Evolutionary conservation across 2,797 vertebrate genomes (phyloP), one percentile per base, ranked within the genome.

Genomic region (Graptemys geographica): DNA sequence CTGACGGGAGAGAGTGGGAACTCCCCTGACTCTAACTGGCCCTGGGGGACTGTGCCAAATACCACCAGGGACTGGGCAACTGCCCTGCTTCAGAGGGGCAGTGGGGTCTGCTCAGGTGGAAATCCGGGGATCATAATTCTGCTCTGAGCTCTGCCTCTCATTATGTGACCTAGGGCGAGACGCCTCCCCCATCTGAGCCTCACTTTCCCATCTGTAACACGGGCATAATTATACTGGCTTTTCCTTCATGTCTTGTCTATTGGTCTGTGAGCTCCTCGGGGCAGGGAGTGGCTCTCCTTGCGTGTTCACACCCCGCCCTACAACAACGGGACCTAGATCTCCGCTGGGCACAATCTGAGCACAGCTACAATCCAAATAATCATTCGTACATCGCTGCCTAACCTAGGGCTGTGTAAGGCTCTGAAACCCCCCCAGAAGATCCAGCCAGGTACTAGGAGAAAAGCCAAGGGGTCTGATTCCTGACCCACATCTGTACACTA

Each of bases 341-440:
- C 74, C 25, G 27, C 74, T 31, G 74, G 74, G 23, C 12, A 15
- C 44, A 12, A 12, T 15, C 62, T 37, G n/a, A 27, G 15, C 44
- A 78, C 44, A 4, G 37, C 69, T 23, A 5, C 21, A 41, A 11
- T 3, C 25, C 37, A 25, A 25, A 41, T 25, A 41, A 41, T 25
- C 37, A 41, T 6, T 8, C 3, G 31, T 7, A 41, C 19, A 5
- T 72, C 10, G 21, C 37, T 15, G 44, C 25, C 44, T 16, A 21
- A 7, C 10, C 23, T 44, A 12, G 41, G 44, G 25, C 11, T 76
- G 23, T 11, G 2, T 41, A 15, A 44, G 11, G 6, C 41, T 7
- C 44, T 27, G 15, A 7, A 18, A 31, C 5, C 10, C 1, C 13
- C 3, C 28, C n/a, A 37, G n/a, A 18, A 15, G 13, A 9, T 18